A percentile compares a stretch with the other conserved stretches of the same genome.
phyloP scores from a whole-genome alignment of 2,888 invertebrate species.

The Idaea aversata region DNA sequence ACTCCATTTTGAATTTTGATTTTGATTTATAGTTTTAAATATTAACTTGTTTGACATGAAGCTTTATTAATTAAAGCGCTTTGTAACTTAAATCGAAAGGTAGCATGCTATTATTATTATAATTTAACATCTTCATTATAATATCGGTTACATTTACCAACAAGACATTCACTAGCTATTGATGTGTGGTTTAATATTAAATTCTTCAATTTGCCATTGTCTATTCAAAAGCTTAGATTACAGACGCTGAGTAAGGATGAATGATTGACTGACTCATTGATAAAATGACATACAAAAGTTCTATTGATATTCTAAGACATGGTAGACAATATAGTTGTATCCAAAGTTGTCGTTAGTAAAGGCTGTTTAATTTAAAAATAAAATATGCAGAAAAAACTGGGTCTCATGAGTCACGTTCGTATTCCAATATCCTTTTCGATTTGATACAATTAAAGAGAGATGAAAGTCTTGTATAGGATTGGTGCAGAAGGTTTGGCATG shows the following conservation, averaged over 20 bases:
- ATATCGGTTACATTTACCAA: slow-evolving; percentile 11
- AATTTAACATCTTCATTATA: neutral
- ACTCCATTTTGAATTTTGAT: neutral
- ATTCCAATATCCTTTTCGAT: slow-evolving; percentile 48
- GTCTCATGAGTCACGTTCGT: slow-evolving; percentile 49
- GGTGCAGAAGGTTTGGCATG: slow-evolving; percentile 45
- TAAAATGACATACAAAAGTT: slow-evolving; percentile 50
- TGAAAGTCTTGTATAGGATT: slow-evolving; percentile 51
- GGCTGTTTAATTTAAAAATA: neutral
- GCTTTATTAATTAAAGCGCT: neutral
- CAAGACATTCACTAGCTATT: slow-evolving; percentile 21
- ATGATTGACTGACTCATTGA: slow-evolving; percentile 62
- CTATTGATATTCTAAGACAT: slow-evolving; percentile 28
- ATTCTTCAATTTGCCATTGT: slow-evolving; percentile 44
- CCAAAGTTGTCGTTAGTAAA: neutral
- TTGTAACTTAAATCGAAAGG: neutral
- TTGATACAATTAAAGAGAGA: slow-evolving; percentile 56
- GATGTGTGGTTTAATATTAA: slow-evolving; percentile 19
- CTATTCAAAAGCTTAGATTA: slow-evolving; percentile 44
- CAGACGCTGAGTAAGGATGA: slow-evolving; percentile 65
- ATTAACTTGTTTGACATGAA: neutral
- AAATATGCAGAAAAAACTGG: slow-evolving; percentile 11
- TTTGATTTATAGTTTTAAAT: neutral
- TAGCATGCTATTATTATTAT: neutral
- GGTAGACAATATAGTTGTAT: neutral